These are phyloP conservation scores for Drosophila sturtevanti DNA, from an alignment of 1,140 invertebrate genomes.

Conservation along the genomic window DNA sequence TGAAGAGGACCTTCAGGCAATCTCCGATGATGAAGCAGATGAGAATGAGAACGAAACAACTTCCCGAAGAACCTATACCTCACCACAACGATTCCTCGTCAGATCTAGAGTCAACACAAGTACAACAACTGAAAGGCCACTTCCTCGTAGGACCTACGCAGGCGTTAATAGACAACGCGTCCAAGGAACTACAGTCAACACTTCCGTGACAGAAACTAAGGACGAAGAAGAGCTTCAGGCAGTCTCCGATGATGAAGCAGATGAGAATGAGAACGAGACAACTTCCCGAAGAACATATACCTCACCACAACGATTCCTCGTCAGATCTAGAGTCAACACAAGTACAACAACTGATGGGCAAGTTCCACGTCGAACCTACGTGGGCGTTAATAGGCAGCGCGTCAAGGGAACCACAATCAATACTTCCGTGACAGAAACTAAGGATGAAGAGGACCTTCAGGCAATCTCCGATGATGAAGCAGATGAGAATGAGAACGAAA, in stretches of 20 bases:
- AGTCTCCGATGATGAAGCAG: background rate
- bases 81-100: too few relatives aligned
- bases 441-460: too few relatives aligned
- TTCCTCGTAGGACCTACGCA: conserved; percentile 5
- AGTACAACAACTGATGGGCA: too few relatives aligned
- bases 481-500: background rate
- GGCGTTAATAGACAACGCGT: conserved; percentile 25
- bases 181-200: background rate
- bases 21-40: background rate
- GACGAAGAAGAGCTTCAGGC: background rate
- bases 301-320: too few relatives aligned
- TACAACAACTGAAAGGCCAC: too few relatives aligned
- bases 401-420: conserved; percentile 7
- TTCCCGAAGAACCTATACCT: too few relatives aligned
- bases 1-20: background rate
- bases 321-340: too few relatives aligned
- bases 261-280: conserved; percentile 9
- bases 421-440: background rate
- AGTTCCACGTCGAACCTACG: conserved; percentile 12
- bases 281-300: too few relatives aligned
- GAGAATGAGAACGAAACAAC: too few relatives aligned
- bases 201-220: background rate
- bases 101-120: too few relatives aligned
- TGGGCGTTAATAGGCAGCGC: conserved; percentile 20
- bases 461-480: background rate